Conservation (phyloP, 2,888 invertebrate species). For the Brachynemurus nebulosus region DNA sequence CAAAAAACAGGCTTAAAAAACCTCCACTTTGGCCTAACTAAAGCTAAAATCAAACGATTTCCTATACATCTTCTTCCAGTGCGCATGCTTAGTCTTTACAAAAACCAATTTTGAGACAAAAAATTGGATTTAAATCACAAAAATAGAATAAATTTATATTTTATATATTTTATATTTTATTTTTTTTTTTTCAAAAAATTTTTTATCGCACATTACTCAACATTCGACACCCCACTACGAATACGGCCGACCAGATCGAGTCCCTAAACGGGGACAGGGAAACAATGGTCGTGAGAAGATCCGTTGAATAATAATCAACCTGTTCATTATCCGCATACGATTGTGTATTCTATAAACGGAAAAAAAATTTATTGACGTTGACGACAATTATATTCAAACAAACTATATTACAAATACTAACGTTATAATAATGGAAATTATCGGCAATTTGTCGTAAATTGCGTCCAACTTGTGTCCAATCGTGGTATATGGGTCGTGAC, state of each 20-base stretch:
- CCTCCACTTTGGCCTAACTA: conserved; percentile 1
- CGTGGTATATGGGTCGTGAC: not conserved
- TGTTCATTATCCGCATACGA: not conserved
- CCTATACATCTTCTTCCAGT: not conserved
- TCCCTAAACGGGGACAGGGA: conserved; percentile 2
- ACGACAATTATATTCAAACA: not conserved
- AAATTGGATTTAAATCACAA: not conserved
- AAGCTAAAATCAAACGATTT: not conserved
- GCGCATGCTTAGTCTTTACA: not conserved
- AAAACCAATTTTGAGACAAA: not conserved
- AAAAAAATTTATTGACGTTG: not conserved
- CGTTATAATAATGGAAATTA: conserved; percentile 1
- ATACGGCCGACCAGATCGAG: conserved; percentile 2
- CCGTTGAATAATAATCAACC: not conserved
- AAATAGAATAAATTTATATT: not conserved
- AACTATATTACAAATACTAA: not conserved
- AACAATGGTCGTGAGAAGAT: conserved; percentile 1
- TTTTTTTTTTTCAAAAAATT: not conserved
- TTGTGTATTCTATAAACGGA: not conserved
- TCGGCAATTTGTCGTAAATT: conserved; percentile 5
- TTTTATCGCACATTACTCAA: not conserved
- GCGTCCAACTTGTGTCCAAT: conserved; percentile 1
- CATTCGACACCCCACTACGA: conserved; percentile 3
- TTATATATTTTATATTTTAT: not conserved
- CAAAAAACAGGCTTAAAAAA: not conserved